Conservation (phyloP, 2,888 invertebrate species). For the Helicoverpa assulta region DNA sequence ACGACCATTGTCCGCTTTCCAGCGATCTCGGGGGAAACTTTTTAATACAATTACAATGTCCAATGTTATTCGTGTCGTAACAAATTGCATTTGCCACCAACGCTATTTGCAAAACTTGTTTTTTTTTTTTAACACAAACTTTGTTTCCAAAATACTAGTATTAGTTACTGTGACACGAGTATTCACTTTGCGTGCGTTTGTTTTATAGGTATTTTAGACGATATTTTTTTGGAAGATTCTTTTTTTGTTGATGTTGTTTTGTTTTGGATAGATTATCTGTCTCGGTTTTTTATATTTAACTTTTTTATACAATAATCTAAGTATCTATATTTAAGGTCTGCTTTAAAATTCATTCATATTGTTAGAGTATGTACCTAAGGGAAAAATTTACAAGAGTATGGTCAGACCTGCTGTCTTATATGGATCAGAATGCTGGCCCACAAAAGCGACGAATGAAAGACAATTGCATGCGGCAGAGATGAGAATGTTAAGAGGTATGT, state of each 20-base stretch:
- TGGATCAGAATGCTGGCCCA: too few species aligned
- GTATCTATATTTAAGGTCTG: too few species aligned
- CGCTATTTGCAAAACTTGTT: conserved; percentile 39
- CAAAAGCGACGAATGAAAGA: too few species aligned
- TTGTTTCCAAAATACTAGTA: conserved; percentile 26
- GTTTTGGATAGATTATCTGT: not conserved
- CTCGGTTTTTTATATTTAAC: too few species aligned
- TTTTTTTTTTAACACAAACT: conserved; percentile 38
- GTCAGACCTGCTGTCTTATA: too few species aligned
- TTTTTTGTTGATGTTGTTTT: conserved; percentile 8
- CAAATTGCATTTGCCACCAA: conserved; percentile 60
- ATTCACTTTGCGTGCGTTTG: conserved; percentile 21
- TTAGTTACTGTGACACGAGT: conserved; percentile 27
- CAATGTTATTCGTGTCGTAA: conserved; percentile 59
- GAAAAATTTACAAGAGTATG: too few species aligned
- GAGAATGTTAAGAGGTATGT: too few species aligned
- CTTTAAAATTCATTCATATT: too few species aligned
- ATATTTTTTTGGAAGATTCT: not conserved
- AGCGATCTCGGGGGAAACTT: conserved; percentile 60
- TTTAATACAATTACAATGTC: conserved; percentile 70
- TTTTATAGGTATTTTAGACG: conserved; percentile 15
- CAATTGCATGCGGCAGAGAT: too few species aligned
- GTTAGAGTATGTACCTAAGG: too few species aligned
- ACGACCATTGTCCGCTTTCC: conserved; percentile 23
- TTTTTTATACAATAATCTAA: too few species aligned